Base-by-base conservation (phyloP, 2,797 vertebrate genomes). In the Petrocephalus sullivani region DNA sequence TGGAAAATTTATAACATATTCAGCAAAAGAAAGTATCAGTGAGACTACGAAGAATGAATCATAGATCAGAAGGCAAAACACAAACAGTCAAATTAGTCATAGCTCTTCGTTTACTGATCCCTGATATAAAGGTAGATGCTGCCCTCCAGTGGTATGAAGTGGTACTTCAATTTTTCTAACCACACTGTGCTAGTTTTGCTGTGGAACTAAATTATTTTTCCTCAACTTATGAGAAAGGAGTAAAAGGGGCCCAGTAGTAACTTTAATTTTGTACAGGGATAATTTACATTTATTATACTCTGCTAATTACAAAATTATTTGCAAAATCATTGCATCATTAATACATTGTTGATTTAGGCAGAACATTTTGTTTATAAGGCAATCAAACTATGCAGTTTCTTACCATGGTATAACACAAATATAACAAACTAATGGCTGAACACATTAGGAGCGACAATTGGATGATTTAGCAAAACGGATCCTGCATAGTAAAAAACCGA, bases 261-360 rank as follows among this genome's bases (percentile, higher is more conserved):
- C 56, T 75, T 88, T 92, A 90, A 8, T 88, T 89, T 87, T 91
- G 90, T 90, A 89, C 33, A 78, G 71, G 71, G 89, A 23, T 89
- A 91, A 86, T 46, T 61, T 83, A 87, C 86, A 89, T 87, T 90
- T 51, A 89, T 89, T 88, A 91, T 87, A 91, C 58, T 87, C 54
- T 89, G 88, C 56, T 54, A 85, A 91, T 94, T 94, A 91, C 94
- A 94, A 94, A 91, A 94, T 88, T 91, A 91, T 94, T 93, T 93
- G 94, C 93, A 95, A 90, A 93, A 92, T 49, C 75, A 81, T 93
- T 91, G 87, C 89, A 90, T 89, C 89, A 92, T 90, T 89, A 89
- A 93, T 90, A 88, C 85, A 90, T 90, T 90, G 60, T 91, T 89
- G 89, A 92, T 93, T 93, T 92, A 94, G 95, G 93, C 94, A 95